Evolutionary conservation across 2,888 invertebrate genomes (phyloP).

Genomic region (Caenorhabditis panamensis): DNA sequence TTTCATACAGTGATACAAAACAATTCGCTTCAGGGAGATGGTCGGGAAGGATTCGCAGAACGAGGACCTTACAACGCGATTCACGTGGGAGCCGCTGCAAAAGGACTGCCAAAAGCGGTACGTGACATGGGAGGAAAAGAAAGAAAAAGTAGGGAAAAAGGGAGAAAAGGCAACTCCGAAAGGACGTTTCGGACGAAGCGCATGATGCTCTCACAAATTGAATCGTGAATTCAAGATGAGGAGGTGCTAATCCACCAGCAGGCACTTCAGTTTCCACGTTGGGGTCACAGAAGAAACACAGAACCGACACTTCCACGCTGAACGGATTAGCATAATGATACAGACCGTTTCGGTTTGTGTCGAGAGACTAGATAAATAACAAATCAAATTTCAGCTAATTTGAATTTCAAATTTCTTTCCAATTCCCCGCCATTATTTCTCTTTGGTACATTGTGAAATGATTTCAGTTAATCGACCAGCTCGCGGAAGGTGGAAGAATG

Average conservation of each 20-base stretch:
- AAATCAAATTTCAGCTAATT: slow-evolving; percentile 24
- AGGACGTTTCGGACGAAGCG: slow-evolving; percentile 31
- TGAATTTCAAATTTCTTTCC: slow-evolving; percentile 24
- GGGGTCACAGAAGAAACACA: not conserved
- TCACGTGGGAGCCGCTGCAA: slow-evolving; percentile 84
- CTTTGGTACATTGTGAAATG: not conserved
- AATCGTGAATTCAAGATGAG: slow-evolving; percentile 55
- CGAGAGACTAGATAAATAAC: slow-evolving; percentile 3
- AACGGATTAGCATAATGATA: slow-evolving; percentile 32
- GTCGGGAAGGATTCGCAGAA: slow-evolving; percentile 87
- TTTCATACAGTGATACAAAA: not conserved
- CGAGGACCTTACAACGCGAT: slow-evolving; percentile 93
- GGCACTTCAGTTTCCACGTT: not conserved
- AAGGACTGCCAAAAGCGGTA: slow-evolving; percentile 82
- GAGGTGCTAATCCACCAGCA: slow-evolving; percentile 21
- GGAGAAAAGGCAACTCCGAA: slow-evolving; percentile 22
- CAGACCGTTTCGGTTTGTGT: not conserved
- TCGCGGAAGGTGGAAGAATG: slow-evolving; percentile 93
- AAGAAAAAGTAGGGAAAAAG: slow-evolving; percentile 36
- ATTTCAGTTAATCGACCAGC: slow-evolving; percentile 88
- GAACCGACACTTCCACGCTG: slow-evolving; percentile 16
- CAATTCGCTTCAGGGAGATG: slow-evolving; percentile 92
- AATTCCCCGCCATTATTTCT: too few relatives aligned
- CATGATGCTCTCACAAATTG: slow-evolving; percentile 53
- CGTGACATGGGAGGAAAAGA: slow-evolving; percentile 58